Base-by-base conservation (phyloP, 1,140 invertebrate genomes). In the Pseudomyrmex cubaensis region DNA sequence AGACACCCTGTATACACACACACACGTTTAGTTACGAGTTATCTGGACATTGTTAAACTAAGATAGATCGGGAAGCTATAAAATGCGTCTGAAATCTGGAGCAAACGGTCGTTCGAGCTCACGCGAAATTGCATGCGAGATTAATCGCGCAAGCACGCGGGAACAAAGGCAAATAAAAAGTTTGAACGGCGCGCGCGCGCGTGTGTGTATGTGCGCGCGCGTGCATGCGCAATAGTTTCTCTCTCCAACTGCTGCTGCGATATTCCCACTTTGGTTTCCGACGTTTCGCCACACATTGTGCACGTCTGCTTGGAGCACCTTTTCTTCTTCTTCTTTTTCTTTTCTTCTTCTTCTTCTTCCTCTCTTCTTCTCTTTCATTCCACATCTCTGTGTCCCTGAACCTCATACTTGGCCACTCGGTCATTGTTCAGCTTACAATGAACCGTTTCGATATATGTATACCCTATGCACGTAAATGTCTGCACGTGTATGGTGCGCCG, bases 321-420 rank as follows among this genome's bases (percentile, higher is more conserved):
- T 66, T 15, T 72, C 52, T 44, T 15, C 9, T 54, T 35, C 5
- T 35, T 35, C 35, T 35, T 35, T 1, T 35, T 35, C 5, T 7
- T 35, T 59, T 76, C 61, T 52, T 44, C 7, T 12, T 54, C 35
- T 7, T 54, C 35, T 7, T 35, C 35, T 7, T 35, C 5, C 5
- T 35, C 35, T 35, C 22, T 12, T 61, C 20, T 25, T 52, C 44
- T 52, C 86, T 72, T 57, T 70, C 57, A 62, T 35, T 35, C 20
- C 25, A 44, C 56, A 72, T 82, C 59, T 75, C 63, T 48, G 76
- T 73, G 83, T 78, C 86, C 87, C 83, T 88, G 87, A 88, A 84
- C 86, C 86, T 88, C 77, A 73, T 83, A 87, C 86, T 88, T 87
- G 85, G 86, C 86, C 86, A 87, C 86, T 87, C 87, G 87, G 87